Evolutionary conservation across 2,888 invertebrate species (phyloP), one percentile per base, ranked within the genome.

Genomic region (Gonocerus acuteangulatus): DNA sequence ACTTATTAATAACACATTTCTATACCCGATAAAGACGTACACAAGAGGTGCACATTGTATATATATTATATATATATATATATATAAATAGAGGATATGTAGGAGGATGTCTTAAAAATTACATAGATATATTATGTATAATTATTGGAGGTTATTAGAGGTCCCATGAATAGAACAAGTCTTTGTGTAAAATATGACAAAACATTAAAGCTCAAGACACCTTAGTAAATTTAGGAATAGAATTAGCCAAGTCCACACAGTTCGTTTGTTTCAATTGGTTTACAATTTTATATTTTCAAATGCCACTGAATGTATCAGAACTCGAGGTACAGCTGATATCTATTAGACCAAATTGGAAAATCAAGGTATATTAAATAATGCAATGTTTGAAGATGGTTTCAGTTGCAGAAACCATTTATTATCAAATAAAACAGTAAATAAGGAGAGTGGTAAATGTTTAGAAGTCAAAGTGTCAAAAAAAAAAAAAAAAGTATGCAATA

Each of bases 141-240:
- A 27, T 16, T 21, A 51, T 36, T 36, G n/a, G 36, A 51, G 51
- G 51, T 34, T 9, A 16, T 47, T 22, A n/a, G 7, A 54, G 42
- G 23, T 54, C 54, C 42, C 42, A 36, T 7, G n/a, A n/a, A 42
- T 23, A 52, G 11, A n/a, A 22, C 22, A 42, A 42, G 11, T 21
- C 34, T 52, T 39, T 39, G 7, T 39, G n/a, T 2, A 52, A 47
- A 47, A 21, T 13, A 21, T 36, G 7, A 39, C 15, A n/a, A 15
- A 23, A n/a, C 2, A 16, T 39, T 42, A 39, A 54, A 54, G 42
- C 42, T 54, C 54, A 54, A 42, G 32, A 16, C 51, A 19, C 23
- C 15, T 15, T 21, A 2, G 1, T 4, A 51, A 16, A 3, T 19
- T 36, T 15, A 32, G 16, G 1, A 13, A 36, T 36, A n/a, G 27